Evolutionary conservation across 1,140 invertebrate species (phyloP).

Genomic region (Drosophila repletoides): DNA sequence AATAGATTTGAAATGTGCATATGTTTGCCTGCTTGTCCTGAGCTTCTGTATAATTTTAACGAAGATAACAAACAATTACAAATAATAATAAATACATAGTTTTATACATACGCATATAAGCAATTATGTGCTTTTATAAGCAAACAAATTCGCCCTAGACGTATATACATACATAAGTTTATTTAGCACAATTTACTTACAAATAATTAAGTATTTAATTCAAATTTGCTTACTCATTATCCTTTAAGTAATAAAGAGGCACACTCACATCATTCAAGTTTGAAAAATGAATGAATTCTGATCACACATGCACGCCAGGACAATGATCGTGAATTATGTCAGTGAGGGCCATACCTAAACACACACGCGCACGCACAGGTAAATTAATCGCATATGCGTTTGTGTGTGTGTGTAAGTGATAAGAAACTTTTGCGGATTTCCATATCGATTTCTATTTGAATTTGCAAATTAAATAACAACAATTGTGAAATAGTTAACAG

Average conservation of each 20-base stretch:
- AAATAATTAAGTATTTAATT: constrained; percentile 20
- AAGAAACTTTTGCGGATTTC: constrained; percentile 2
- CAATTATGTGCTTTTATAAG: constrained; percentile 32
- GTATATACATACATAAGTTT: too few relatives aligned
- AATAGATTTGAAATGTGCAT: constrained; percentile 23
- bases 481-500: constrained; percentile 69
- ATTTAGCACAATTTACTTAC: constrained; percentile 60
- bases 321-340: too few relatives aligned
- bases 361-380: neutral
- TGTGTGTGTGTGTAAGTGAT: neutral
- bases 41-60: too few relatives aligned
- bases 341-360: neutral
- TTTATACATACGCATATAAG: neutral
- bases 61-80: neutral
- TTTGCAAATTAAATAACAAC: constrained; percentile 30
- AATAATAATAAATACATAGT: neutral
- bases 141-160: constrained; percentile 36
- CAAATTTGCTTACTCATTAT: constrained; percentile 38
- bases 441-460: neutral
- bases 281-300: too few relatives aligned
- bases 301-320: too few relatives aligned
- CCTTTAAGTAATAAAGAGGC: constrained; percentile 18
- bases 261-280: constrained; percentile 1
- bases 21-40: constrained; percentile 20
- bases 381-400: neutral